Percentiles rank a stretch among this genome's conserved stretches.
These are phyloP conservation scores for Phyllostomus discolor DNA, from an alignment of 2,113 vertebrate genomes.

Conservation along the genomic window DNA sequence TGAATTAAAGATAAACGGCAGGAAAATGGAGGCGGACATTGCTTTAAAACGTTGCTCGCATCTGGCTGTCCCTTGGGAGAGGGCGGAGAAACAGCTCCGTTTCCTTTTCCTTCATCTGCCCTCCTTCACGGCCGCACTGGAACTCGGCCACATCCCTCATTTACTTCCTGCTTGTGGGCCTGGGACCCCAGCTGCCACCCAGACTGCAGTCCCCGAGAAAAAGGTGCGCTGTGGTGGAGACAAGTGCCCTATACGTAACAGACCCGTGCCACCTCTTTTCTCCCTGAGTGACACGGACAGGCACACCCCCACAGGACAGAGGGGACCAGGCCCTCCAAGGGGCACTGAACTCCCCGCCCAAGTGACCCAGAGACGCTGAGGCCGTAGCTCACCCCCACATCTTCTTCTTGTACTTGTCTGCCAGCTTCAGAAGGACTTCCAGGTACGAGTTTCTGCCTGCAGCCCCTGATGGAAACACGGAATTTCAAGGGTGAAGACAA, in stretches of 20 bases:
- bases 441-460: constrained; percentile 92
- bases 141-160: not conserved
- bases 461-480: constrained; percentile 83
- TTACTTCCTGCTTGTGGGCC: not conserved
- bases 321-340: not conserved
- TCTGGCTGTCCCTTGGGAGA: not conserved
- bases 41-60: not conserved
- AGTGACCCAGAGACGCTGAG: fast-evolving
- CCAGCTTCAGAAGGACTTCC: constrained; percentile 92
- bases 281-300: not conserved
- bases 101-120: not conserved
- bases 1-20: not conserved
- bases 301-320: not conserved
- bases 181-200: not conserved
- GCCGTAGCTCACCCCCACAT: constrained; percentile 93
- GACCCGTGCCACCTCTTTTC: not conserved
- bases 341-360: fast-evolving
- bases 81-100: not conserved
- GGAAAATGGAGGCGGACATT: not conserved
- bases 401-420: constrained; percentile 99
- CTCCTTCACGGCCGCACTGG: not conserved
- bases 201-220: not conserved
- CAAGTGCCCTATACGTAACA: not conserved
- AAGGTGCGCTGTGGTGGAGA: not conserved
- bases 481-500: not conserved